Conservation (phyloP, 1,140 invertebrate genomes). For the Thaumatotibia leucotreta region DNA sequence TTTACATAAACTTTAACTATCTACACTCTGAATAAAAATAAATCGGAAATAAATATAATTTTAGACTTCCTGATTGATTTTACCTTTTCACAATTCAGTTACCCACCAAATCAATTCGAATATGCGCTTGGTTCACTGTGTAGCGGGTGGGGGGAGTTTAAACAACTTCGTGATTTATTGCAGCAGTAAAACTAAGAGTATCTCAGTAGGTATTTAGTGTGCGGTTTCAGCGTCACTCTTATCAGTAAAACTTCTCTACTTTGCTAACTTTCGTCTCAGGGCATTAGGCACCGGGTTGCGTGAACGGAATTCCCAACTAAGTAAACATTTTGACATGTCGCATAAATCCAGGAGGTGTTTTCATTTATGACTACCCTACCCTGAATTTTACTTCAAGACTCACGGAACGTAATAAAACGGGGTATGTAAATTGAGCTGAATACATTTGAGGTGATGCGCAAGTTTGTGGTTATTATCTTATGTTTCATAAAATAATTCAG, state of each 20-base stretch:
- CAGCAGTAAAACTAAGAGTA: conserved; percentile 44
- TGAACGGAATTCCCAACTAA: conserved; percentile 11
- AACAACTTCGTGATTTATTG: conserved; percentile 43
- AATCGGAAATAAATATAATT: background rate
- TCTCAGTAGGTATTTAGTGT: conserved; percentile 37
- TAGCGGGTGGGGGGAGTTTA: conserved; percentile 17
- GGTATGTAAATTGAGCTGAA: conserved; percentile 9
- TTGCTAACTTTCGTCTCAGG: conserved; percentile 23
- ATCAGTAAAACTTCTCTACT: conserved; percentile 35
- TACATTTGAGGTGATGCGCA: conserved; percentile 5
- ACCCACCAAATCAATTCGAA: conserved; percentile 1
- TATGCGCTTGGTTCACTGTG: background rate
- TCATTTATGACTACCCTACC: conserved; percentile 5
- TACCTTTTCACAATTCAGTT: background rate
- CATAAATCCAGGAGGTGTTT: conserved; percentile 11
- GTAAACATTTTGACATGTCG: conserved; percentile 2
- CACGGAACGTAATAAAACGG: conserved; percentile 1
- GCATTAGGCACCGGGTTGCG: conserved; percentile 5
- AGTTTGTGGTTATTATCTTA: conserved; percentile 14
- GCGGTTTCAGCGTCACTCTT: conserved; percentile 34
- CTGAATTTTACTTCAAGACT: background rate
- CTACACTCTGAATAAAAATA: background rate
- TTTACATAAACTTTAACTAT: too few species aligned
- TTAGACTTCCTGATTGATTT: background rate
- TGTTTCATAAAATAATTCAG: conserved; percentile 13